Base-by-base conservation (phyloP, 2,113 vertebrate genomes). In the Marmota monax region DNA sequence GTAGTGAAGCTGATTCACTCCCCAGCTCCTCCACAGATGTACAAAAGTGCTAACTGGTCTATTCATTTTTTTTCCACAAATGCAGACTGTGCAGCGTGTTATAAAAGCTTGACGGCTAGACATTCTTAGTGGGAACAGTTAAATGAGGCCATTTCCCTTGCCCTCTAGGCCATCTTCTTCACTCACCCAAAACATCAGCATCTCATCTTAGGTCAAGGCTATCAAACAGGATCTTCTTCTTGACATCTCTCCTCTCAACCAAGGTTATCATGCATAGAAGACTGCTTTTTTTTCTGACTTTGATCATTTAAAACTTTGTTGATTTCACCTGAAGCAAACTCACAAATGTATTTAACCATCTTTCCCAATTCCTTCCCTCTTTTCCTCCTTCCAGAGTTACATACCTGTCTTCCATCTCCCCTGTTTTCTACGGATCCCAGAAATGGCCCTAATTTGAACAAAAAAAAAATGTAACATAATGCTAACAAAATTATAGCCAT, bases 401-500 rank as follows among this genome's bases (percentile, higher is more conserved):
- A n/a, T 83, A 42, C 84, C 10, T 84, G 94, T 37, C 20, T 53
- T 67, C 22, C 37, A 82, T 72, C 84, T 86, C 27, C 20, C 51
- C 8, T 45, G 4, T n/a, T 63, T 88, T 39, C 69, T 90, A 20
- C 45, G n/a, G 67, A 56, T 83, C 27, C 37, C 7, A 83, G 4
- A 90, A 90, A 73, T 72, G 27, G 2, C 39, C 20, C 1, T 58
- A 77, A 53, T 88, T 80, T 82, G 56, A 84, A 22, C 17, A 88
- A 37, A 82, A 96, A 90, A 73, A 48, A 5, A 51, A 51, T 13
- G 12, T 12, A 93, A 5, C 88, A 73, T 37, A 82, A 76, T 73
- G 9, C 45, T 92, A 92, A 94, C 74, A 96, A 72, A 92, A 92
- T 65, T 3, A 70, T 85, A 88, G 1, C 2, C 25, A 32, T 72